These are phyloP conservation scores for Onychomys leucogaster DNA, from an alignment of 2,797 vertebrate species.

Conservation along the genomic window DNA sequence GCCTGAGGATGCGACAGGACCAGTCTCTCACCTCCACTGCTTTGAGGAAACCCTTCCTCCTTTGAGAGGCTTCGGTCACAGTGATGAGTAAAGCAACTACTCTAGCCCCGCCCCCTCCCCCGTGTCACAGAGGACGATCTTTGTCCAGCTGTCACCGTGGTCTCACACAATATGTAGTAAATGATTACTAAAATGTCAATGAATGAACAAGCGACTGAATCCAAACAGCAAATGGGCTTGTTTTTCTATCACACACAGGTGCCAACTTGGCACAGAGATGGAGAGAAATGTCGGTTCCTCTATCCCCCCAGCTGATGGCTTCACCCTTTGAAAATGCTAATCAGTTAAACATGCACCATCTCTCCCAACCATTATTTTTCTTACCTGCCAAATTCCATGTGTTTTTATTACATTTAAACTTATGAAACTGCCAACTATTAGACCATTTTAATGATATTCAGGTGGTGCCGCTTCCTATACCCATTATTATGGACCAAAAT, in stretches of 20 bases:
- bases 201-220: neutral
- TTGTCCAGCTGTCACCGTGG: rapidly evolving
- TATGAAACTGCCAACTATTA: neutral
- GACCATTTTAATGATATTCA: neutral
- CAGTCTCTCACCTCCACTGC: neutral
- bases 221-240: neutral
- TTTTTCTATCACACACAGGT: neutral
- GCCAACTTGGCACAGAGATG: neutral
- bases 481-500: neutral
- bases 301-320: neutral
- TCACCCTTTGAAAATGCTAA: neutral
- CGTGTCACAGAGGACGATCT: neutral
- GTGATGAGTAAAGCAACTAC: neutral
- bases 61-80: neutral
- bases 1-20: neutral
- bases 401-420: neutral
- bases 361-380: neutral
- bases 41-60: neutral
- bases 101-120: neutral
- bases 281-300: neutral
- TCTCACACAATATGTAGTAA: neutral
- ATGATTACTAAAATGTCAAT: neutral
- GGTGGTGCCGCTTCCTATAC: neutral
- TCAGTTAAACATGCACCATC: neutral
- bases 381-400: neutral